phyloP scores from a whole-genome alignment of 2,888 invertebrate genomes.

The Sphaerophoria rueppellii region DNA sequence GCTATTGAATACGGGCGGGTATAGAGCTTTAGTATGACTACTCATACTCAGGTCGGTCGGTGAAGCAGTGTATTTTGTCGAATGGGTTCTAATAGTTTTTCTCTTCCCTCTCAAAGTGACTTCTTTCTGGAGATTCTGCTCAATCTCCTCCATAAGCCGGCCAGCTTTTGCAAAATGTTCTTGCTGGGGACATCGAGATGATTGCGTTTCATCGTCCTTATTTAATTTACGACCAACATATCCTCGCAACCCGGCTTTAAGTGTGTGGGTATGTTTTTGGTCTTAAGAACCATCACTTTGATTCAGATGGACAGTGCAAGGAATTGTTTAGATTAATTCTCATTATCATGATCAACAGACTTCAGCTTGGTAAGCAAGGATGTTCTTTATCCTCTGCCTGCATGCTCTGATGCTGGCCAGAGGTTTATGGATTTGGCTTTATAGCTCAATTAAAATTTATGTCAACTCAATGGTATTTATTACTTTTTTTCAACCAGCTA shows the following conservation, averaged over 20 bases:
- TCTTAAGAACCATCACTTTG: conserved; percentile 13
- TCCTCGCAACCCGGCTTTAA: background rate
- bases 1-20: conserved; percentile 29
- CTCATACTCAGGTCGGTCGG: background rate
- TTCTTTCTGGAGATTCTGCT: background rate
- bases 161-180: conserved; percentile 32
- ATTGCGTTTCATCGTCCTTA: conserved; percentile 34
- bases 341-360: conserved; percentile 63
- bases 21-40: background rate
- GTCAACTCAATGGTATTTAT: conserved; percentile 47
- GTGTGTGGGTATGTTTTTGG: background rate
- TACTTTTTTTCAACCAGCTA: background rate
- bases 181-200: conserved; percentile 46
- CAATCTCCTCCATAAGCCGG: background rate
- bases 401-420: background rate
- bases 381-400: background rate
- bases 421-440: conserved; percentile 40
- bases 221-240: background rate
- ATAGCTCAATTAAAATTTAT: conserved; percentile 61
- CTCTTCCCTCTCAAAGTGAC: background rate
- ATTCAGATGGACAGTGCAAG: conserved; percentile 6
- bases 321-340: conserved; percentile 60
- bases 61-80: background rate
- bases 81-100: conserved; percentile 1
- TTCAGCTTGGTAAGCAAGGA: conserved; percentile 5